phyloP scores from a whole-genome alignment of 2,888 invertebrate genomes.

The Drosophila buzzatii region DNA sequence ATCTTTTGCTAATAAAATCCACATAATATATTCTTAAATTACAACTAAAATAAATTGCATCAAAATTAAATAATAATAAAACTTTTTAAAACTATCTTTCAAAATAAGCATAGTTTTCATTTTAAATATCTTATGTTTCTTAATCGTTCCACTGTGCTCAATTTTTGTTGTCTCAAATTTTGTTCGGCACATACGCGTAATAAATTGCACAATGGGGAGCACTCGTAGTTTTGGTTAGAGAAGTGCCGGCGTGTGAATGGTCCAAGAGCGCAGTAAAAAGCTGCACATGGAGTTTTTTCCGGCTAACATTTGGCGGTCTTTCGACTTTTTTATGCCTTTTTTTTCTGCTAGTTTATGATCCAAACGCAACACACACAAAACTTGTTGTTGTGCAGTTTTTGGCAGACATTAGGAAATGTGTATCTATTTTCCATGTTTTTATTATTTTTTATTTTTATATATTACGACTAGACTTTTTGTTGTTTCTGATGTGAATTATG shows the following conservation, averaged over 20 bases:
- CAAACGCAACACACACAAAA: conserved; percentile 19
- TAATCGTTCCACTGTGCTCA: conserved; percentile 14
- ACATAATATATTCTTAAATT: too few species aligned
- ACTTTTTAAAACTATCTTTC: too few species aligned
- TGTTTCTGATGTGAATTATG: conserved; percentile 3
- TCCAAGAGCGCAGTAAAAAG: conserved; percentile 51
- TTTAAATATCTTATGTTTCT: neutral
- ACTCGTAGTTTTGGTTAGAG: conserved; percentile 23
- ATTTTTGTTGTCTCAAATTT: conserved; percentile 26
- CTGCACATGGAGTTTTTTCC: conserved; percentile 39
- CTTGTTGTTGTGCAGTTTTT: conserved; percentile 29
- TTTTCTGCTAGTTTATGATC: conserved; percentile 41
- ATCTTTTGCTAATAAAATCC: too few species aligned
- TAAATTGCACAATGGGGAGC: conserved; percentile 75
- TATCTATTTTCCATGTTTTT: conserved; percentile 8
- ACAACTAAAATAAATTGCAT: too few species aligned
- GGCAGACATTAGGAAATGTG: conserved; percentile 31
- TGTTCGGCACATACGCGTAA: conserved; percentile 55
- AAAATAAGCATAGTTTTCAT: neutral
- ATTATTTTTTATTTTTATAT: conserved; percentile 9
- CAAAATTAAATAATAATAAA: too few species aligned
- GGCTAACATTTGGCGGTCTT: conserved; percentile 51
- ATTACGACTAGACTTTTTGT: conserved; percentile 31
- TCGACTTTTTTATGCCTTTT: conserved; percentile 25
- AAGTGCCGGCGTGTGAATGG: conserved; percentile 75